Percentiles rank a stretch among this genome's conserved stretches.
Conservation (phyloP, 1,140 invertebrate genomes). For the Drosophila melanica region DNA sequence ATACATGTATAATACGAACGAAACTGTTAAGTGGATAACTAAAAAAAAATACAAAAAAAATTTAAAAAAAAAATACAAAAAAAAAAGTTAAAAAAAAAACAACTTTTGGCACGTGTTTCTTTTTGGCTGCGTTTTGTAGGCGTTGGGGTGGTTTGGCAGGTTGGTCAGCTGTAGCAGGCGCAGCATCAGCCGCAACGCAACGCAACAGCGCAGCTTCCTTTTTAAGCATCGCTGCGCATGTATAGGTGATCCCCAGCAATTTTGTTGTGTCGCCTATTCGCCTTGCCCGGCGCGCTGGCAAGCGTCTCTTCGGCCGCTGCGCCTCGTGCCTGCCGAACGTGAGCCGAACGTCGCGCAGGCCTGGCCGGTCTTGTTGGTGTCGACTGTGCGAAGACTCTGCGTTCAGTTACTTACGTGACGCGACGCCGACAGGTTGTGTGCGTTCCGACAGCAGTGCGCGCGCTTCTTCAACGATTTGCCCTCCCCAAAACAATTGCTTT, state of each 20-base stretch:
- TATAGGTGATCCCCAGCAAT: conserved; percentile 3
- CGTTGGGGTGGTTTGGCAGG: background rate
- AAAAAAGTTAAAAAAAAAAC: conserved; percentile 37
- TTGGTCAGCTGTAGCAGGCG: background rate
- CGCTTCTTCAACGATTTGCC: conserved; percentile 9
- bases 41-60: conserved; percentile 48
- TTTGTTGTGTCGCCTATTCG: background rate
- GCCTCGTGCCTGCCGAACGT: background rate
- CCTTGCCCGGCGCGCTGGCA: background rate
- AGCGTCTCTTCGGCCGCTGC: conserved; percentile 7
- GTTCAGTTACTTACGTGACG: conserved; percentile 58
- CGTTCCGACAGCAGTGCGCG: conserved; percentile 10
- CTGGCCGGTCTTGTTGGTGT: conserved; percentile 1
- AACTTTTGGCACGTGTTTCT: conserved; percentile 46
- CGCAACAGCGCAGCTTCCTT: background rate
- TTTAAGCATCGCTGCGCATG: background rate
- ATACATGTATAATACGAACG: conserved; percentile 63
- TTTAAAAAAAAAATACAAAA: conserved; percentile 34
- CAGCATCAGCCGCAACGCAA: conserved; percentile 7
- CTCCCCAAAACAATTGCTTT: conserved; percentile 12
- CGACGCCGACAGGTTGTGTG: conserved; percentile 50
- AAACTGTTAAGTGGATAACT: conserved; percentile 70
- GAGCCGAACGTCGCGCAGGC: conserved; percentile 1
- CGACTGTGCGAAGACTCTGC: background rate
- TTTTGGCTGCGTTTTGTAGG: background rate